phyloP scores from a whole-genome alignment of 2,888 invertebrate genomes.

The Pterostichus niger region DNA sequence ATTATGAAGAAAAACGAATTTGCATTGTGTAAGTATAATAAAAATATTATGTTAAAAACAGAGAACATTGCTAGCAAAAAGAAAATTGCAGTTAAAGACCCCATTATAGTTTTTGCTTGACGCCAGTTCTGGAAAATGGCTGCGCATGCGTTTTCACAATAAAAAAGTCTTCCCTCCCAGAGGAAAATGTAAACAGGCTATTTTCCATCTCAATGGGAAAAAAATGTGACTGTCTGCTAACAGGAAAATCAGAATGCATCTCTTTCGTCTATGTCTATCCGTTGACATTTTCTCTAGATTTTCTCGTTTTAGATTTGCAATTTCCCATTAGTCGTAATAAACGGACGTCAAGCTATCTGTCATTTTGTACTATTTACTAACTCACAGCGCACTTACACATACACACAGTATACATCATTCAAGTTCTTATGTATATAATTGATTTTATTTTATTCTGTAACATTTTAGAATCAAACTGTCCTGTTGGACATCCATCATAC shows the following conservation, averaged over 20 bases:
- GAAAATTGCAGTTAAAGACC: slow-evolving; percentile 39
- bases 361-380: slow-evolving; percentile 19
- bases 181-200: slow-evolving; percentile 66
- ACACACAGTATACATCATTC: slow-evolving; percentile 30
- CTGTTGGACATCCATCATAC: slow-evolving; percentile 43
- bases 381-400: neutral
- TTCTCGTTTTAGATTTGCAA: slow-evolving; percentile 25
- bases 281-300: slow-evolving; percentile 7
- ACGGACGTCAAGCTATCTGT: slow-evolving; percentile 38
- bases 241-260: slow-evolving; percentile 57
- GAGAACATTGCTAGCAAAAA: neutral
- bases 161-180: slow-evolving; percentile 37
- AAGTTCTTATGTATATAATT: slow-evolving; percentile 56
- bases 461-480: slow-evolving; percentile 63
- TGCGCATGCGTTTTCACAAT: neutral
- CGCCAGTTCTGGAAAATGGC: slow-evolving; percentile 36
- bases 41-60: too few species aligned
- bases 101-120: slow-evolving; percentile 48
- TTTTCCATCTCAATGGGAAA: slow-evolving; percentile 65
- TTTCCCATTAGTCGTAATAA: slow-evolving; percentile 58
- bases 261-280: slow-evolving; percentile 30
- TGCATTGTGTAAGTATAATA: too few species aligned
- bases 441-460: slow-evolving; percentile 62
- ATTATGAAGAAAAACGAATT: neutral
- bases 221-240: slow-evolving; percentile 55